Evolutionary conservation across 2,888 invertebrate species (phyloP), one percentile per base, ranked within the genome.

Genomic region (Charanyca ferruginea): DNA sequence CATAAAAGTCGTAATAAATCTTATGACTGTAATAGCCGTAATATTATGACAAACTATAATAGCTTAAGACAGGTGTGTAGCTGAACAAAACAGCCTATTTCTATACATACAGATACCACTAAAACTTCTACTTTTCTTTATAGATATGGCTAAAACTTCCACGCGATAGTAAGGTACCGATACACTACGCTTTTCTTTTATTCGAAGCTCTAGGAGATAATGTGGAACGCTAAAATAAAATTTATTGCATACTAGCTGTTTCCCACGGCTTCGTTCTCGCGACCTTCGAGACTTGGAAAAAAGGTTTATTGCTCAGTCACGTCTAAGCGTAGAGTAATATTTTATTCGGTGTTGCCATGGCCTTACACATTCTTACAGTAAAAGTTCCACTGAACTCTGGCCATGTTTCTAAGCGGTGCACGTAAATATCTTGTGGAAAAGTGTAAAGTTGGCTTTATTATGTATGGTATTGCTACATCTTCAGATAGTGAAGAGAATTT

Each of bases 281-380:
- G 78, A 79, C 78, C 81, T 80, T 79, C 69, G 59, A 44, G 64
- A 70, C 78, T 77, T 51, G 69, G 64, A 45, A 62, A 77, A 76
- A 73, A 77, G 78, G 78, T 79, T 79, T 80, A 80, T 80, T 73
- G 69, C 73, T 60, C 48, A 73, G 78, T 73, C 80, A 80, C 79
- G 80, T 80, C 64, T 77, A 77, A 77, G 59, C 59, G 66, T 23
- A 44, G 28, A 64, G 73, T 64, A 60, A 79, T 79, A 80, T 79
- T 77, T 79, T 73, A 80, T 77, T 69, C 52, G 52, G 64, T n/a
- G n/a, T 77, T 69, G 64, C 66, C 62, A 80, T 73, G 52, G 61
- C 45, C 54, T 77, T 57, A 66, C 63, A 68, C 53, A 64, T 77
- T 77, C 58, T 62, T 38, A 61, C 48, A 38, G 48, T 63, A 58